phyloP scores from a whole-genome alignment of 2,797 vertebrate species.

The Loriculus beryllinus region DNA sequence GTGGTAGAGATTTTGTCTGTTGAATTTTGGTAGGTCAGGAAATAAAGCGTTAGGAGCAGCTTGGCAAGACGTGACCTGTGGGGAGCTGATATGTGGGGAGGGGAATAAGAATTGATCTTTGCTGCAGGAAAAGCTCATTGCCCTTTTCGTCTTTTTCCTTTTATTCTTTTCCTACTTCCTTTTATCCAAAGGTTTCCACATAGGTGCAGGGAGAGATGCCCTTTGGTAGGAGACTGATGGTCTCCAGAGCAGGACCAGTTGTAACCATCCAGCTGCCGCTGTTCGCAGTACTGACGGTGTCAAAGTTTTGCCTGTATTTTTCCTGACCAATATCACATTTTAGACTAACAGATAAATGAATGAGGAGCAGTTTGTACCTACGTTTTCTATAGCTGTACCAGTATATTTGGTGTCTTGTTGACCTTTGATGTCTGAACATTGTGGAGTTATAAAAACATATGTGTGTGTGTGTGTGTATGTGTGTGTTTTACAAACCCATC shows the following conservation, averaged over 20 bases:
- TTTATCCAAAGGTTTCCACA: neutral
- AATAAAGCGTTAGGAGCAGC: neutral
- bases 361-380: neutral
- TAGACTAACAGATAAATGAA: neutral
- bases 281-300: neutral
- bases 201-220: neutral
- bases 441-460: neutral
- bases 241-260: neutral
- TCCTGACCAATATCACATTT: neutral
- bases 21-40: neutral
- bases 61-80: neutral
- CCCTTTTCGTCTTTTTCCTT: too few relatives aligned
- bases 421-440: neutral
- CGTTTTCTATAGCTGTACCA: neutral
- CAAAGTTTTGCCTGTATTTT: neutral
- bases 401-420: neutral
- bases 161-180: neutral
- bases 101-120: neutral
- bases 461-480: neutral
- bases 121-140: neutral
- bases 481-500: conserved; percentile 38
- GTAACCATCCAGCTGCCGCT: neutral
- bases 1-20: neutral
- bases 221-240: neutral
- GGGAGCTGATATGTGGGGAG: neutral